phyloP scores from a whole-genome alignment of 2,888 invertebrate genomes.

The Cotesia congregata region DNA sequence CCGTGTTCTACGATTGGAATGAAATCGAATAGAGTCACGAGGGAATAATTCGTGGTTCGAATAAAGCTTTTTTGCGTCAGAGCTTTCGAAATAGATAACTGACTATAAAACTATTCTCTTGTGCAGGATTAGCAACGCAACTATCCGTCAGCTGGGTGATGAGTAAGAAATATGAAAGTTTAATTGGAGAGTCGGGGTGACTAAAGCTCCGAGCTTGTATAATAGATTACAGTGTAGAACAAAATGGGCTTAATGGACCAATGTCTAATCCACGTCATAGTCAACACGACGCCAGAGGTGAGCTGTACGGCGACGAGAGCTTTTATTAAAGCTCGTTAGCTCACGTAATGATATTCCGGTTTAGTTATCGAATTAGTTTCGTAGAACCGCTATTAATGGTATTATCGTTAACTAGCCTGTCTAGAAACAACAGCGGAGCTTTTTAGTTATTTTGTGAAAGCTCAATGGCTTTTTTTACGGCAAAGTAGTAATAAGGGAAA shows the following conservation, averaged over 20 bases:
- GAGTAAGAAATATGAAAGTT: neutral
- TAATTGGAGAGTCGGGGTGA: neutral
- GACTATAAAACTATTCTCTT: neutral
- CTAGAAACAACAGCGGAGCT: neutral
- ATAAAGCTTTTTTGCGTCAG: neutral
- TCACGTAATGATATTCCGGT: neutral
- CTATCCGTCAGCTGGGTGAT: neutral
- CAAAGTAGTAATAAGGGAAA: neutral
- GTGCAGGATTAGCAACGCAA: neutral
- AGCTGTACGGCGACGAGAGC: neutral
- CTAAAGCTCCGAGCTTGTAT: neutral
- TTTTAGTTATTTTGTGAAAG: slow-evolving; percentile 8
- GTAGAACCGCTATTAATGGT: neutral
- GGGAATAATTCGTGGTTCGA: neutral
- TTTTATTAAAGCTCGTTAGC: neutral
- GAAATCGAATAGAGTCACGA: neutral
- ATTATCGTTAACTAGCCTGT: neutral
- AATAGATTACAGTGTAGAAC: neutral
- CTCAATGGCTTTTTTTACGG: neutral
- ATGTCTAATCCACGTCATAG: slow-evolving; percentile 15
- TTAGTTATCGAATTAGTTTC: neutral
- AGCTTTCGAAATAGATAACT: neutral
- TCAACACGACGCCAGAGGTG: slow-evolving; percentile 18
- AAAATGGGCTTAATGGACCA: slow-evolving; percentile 29
- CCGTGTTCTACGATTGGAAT: neutral